phyloP scores from a whole-genome alignment of 2,797 vertebrate genomes.

The Periparus ater region DNA sequence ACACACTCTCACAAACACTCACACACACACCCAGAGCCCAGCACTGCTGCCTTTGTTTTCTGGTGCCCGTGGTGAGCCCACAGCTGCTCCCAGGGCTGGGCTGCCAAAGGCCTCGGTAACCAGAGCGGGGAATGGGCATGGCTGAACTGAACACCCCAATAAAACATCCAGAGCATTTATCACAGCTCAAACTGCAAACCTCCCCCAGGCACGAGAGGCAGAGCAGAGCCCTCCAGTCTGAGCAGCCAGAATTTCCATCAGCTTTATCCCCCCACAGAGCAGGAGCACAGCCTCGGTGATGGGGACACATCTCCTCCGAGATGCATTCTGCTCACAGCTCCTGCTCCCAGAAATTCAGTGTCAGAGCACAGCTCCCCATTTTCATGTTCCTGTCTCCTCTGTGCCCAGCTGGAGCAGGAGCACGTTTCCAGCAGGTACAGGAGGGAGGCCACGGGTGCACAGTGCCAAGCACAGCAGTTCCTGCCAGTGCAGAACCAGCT shows the following conservation, averaged over 20 bases:
- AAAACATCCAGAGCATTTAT: not conserved
- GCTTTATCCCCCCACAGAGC: not conserved
- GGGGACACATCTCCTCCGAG: rapidly evolving
- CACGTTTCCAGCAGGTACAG: not conserved
- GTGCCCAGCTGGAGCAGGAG: not conserved
- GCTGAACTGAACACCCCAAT: not conserved
- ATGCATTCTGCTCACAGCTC: not conserved
- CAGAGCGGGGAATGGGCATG: rapidly evolving
- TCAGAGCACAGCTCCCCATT: not conserved
- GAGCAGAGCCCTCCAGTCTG: not conserved
- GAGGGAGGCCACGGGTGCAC: not conserved
- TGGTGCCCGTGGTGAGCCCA: not conserved
- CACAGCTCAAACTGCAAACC: not conserved
- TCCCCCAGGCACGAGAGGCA: not conserved
- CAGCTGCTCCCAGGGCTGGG: not conserved
- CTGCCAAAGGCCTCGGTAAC: not conserved
- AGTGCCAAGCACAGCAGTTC: not conserved
- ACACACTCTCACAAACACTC: not conserved
- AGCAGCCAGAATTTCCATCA: not conserved
- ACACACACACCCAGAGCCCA: not conserved
- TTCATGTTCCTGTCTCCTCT: not conserved
- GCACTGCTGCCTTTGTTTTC: not conserved
- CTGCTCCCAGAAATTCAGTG: not conserved
- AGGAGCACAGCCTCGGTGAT: not conserved
- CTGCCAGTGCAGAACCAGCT: not conserved